phyloP scores from a whole-genome alignment of 2,888 invertebrate genomes.

The Oasisia sp. region DNA sequence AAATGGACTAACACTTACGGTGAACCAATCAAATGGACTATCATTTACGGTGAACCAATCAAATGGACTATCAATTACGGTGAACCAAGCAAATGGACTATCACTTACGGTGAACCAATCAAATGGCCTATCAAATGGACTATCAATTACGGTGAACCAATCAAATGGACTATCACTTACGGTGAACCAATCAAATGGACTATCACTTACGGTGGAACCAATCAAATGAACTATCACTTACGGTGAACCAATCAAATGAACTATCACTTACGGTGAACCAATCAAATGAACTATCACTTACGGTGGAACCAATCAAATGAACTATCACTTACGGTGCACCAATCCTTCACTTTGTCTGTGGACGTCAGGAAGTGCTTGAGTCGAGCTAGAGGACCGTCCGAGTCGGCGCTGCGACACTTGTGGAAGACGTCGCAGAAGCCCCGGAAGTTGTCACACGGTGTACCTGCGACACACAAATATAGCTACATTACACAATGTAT shows the following conservation, averaged over 20 bases:
- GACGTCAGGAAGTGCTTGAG: conserved; percentile 95
- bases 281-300: not conserved
- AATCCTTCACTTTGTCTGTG: conserved; percentile 81
- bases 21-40: not conserved
- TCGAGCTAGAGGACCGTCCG: conserved; percentile 95
- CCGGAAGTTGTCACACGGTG: conserved; percentile 97
- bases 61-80: not conserved
- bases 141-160: not conserved
- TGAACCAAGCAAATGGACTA: not conserved
- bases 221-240: not conserved
- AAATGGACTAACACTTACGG: not conserved
- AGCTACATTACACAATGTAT: not conserved
- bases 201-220: not conserved
- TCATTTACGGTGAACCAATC: not conserved
- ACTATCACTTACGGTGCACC: not conserved
- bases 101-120: not conserved
- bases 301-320: no score
- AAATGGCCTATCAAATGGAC: no score
- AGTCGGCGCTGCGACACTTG: conserved; percentile 97
- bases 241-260: not conserved
- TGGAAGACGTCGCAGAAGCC: conserved; percentile 99
- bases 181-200: not conserved
- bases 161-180: not conserved
- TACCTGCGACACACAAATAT: conserved; percentile 69
- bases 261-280: not conserved